Evolutionary conservation across 2,888 invertebrate genomes (phyloP), one percentile per base, ranked within the genome.

Genomic region (Andrena bicolor): DNA sequence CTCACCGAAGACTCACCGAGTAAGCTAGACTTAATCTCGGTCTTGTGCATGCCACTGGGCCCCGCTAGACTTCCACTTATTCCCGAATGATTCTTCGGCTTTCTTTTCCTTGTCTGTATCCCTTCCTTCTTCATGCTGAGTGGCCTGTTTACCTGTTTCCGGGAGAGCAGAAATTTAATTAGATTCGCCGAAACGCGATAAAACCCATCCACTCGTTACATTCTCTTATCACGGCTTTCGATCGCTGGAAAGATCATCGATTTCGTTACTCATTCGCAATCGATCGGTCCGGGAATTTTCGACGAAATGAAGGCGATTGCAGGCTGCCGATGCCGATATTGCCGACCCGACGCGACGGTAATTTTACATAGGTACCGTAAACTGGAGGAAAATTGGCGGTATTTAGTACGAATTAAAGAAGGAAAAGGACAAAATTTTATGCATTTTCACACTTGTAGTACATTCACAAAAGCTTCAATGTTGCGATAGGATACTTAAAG

Each of bases 61-160:
- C 93, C 92, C 4, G 81, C 83, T 77, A 88, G 61, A 82, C 76
- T 90, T 41, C 90, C 88, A 26, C 90, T 83, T 60, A 93, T 90
- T 5, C 83, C 90, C 6, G 93, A 84, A 41, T 93, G 93, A 89
- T 94, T 96, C 94, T 97, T 97, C 61, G 97, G 97, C 93, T 99
- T 99, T 83, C 99, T 96, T 94, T 99, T 99, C 85, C 99, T 95
- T 71, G 99, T 99, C 95, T 99, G 99, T 92, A 99, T 99, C 64
- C 99, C 99, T 88, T 99, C 99, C 94, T 99, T 99, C 94, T 99
- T 99, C 99, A 99, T 99, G 90, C 98, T 98, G 89, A 98, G 95
- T 72, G 99, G 99, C 87, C 99, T 97, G 94, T 97, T 97, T 81
- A 98, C 97, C 98, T 98, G 95, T 85, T 32, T 8, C 8, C 56